phyloP scores from a whole-genome alignment of 2,888 invertebrate genomes.

The Adelognathus sp. region DNA sequence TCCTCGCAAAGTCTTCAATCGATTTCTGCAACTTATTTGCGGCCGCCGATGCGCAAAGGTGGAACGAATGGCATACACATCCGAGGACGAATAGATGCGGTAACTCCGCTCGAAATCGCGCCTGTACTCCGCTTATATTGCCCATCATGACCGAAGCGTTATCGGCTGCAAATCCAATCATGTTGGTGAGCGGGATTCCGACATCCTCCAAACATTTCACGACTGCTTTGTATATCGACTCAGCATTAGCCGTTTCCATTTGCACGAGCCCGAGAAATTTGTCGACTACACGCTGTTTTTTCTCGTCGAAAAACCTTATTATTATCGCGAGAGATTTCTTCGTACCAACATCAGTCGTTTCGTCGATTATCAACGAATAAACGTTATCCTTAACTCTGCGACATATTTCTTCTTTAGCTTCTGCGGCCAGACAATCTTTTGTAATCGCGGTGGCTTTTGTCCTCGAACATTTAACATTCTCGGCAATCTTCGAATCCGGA shows the following conservation, averaged over 20 bases:
- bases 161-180: constrained; percentile 49
- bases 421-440: background rate
- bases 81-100: constrained; percentile 35
- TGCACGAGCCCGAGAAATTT: constrained; percentile 9
- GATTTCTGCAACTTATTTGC: constrained; percentile 19
- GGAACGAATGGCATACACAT: constrained; percentile 50
- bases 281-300: too few species aligned
- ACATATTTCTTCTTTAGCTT: background rate
- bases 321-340: constrained; percentile 22
- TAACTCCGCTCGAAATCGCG: constrained; percentile 39
- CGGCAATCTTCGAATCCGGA: constrained; percentile 56
- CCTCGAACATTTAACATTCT: constrained; percentile 49
- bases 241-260: constrained; percentile 42
- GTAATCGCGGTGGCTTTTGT: constrained; percentile 43
- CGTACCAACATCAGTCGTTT: constrained; percentile 11
- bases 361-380: constrained; percentile 35
- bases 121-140: constrained; percentile 33
- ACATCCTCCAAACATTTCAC: background rate
- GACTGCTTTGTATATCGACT: constrained; percentile 22
- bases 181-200: constrained; percentile 23
- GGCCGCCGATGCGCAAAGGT: constrained; percentile 46
- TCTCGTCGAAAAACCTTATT: constrained; percentile 12
- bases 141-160: constrained; percentile 52
- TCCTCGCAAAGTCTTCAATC: constrained; percentile 36
- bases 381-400: background rate